Evolutionary conservation across 2,113 vertebrate genomes (phyloP).

Genomic region (Zapus hudsonius): DNA sequence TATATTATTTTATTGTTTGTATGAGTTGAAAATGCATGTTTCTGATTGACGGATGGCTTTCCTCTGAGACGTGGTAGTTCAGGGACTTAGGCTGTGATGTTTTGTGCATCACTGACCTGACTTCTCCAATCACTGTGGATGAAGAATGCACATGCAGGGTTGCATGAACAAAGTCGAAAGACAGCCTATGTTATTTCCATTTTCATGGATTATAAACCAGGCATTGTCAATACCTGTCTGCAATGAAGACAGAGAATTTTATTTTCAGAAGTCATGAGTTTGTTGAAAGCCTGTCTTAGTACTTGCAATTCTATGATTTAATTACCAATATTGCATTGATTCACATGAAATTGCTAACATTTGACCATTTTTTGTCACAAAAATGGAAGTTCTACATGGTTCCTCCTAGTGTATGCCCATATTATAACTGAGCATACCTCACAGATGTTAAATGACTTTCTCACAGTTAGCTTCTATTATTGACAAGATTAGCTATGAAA

Average conservation of each 20-base stretch:
- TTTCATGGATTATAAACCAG: background rate
- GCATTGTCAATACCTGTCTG: background rate
- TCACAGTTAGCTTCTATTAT: background rate
- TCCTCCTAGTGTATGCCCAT: background rate
- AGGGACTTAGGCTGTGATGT: background rate
- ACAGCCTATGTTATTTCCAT: background rate
- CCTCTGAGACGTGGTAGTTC: background rate
- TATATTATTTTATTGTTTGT: background rate
- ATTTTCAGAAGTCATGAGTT: background rate
- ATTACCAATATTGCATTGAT: background rate
- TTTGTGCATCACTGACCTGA: background rate
- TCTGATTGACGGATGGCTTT: background rate
- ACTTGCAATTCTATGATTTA: background rate
- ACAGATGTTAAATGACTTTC: background rate
- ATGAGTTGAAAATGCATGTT: background rate
- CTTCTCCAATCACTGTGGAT: background rate
- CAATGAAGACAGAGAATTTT: background rate
- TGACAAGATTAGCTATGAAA: background rate
- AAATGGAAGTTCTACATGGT: background rate
- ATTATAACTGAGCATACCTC: constrained; percentile 1
- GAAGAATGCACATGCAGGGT: background rate
- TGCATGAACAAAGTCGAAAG: background rate
- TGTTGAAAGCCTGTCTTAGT: background rate
- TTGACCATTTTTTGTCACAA: background rate
- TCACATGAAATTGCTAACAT: background rate